Percentiles rank a stretch among this genome's conserved stretches.
Evolutionary conservation across 2,888 invertebrate species (phyloP).

Genomic region (Andricus quercusramuli): DNA sequence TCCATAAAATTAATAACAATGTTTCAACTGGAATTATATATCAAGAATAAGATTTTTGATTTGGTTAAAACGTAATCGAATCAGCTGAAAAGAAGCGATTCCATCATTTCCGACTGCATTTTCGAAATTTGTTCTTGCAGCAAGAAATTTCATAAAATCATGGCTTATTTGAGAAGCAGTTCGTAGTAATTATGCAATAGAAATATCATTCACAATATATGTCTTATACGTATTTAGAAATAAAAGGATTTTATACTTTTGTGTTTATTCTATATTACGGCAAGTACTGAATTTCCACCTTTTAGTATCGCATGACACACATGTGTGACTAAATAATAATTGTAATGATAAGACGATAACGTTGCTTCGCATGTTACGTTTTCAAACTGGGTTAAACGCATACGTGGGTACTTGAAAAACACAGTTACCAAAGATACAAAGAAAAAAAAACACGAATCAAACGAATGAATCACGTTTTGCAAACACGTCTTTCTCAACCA

Average conservation of each 20-base stretch:
- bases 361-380: not conserved
- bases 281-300: not conserved
- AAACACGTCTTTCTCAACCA: not conserved
- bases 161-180: not conserved
- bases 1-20: not conserved
- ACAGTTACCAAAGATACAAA: not conserved
- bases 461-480: not conserved
- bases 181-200: not conserved
- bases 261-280: not conserved
- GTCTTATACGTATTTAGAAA: not conserved
- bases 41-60: not conserved
- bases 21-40: not conserved
- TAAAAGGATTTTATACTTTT: no score
- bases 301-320: slow-evolving; percentile 20
- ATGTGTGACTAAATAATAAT: not conserved
- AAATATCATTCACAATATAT: not conserved
- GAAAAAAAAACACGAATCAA: not conserved
- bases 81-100: not conserved
- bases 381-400: slow-evolving; percentile 26
- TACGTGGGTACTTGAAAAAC: not conserved
- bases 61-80: not conserved
- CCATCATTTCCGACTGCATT: not conserved
- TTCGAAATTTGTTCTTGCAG: not conserved
- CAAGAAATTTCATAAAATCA: not conserved
- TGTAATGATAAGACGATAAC: slow-evolving; percentile 29